Base-by-base conservation (phyloP, 1,140 invertebrate species). In the Penaeus indicus region DNA sequence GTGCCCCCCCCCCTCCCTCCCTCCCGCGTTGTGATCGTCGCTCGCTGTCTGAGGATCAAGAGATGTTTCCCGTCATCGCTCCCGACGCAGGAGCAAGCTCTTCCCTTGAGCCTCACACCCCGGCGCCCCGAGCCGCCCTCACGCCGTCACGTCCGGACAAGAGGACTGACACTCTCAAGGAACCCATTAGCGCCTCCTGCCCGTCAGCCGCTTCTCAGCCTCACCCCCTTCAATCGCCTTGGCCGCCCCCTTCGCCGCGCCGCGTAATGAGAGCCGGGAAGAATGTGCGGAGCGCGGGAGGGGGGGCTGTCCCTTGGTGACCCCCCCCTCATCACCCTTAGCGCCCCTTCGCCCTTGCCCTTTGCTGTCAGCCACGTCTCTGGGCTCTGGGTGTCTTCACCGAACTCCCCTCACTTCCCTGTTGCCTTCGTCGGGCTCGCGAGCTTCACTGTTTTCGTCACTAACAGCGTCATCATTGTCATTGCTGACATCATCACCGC, bases 171-270 rank as follows among this genome's bases (percentile, higher is more conserved):
- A 83, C 72, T 60, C 60, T 88, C 60, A 84, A 88, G 86, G 67
- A 77, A 61, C 60, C 86, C 81, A 88, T 88, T 88, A 88, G 86
- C 81, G 81, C 86, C 86, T 88, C 69, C 81, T 88, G 81, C 72
- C 63, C 81, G 61, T 88, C 82, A 84, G 60, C 60, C 63, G 60
- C 60, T 63, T 47, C 81, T 61, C 67, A 77, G 64, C 69, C 81
- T 78, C 78, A 77, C 47, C 84, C 84, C 86, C 81, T 84, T 88
- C 86, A 88, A 88, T 88, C 86, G 78, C 86, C 86, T 86, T 42
- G 67, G 64, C 86, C 86, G 86, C 81, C 86, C 67, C 80, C 86
- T 69, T 88, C 86, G 84, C 62, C 86, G 38, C 62, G 63, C 79
- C 25, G 63, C 77, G 86, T 88, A 88, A 88, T 88, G 82, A 88